A percentile compares a stretch with the other conserved stretches of the same genome.
These are phyloP conservation scores for Mustelus asterias DNA, from an alignment of 2,113 vertebrate genomes.

Conservation along the genomic window DNA sequence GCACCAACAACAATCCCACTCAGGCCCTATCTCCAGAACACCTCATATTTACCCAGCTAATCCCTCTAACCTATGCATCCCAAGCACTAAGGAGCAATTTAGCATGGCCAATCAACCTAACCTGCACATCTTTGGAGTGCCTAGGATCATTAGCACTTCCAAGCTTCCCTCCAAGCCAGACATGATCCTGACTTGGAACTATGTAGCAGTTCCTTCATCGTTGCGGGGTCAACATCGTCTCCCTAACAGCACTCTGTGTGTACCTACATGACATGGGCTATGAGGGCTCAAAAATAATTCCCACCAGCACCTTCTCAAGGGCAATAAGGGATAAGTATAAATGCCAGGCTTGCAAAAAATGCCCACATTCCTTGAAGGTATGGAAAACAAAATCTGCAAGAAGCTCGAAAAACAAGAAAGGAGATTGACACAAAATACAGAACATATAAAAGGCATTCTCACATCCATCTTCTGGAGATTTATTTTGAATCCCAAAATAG, in stretches of 20 bases:
- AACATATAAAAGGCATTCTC: not conserved
- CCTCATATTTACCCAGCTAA: no score
- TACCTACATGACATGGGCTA: not conserved
- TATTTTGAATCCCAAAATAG: constrained; percentile 5
- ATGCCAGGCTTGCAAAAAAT: not conserved
- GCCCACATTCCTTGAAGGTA: not conserved
- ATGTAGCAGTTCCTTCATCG: not conserved
- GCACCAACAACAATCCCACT: no score
- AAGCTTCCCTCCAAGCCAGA: no score
- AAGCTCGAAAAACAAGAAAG: not conserved
- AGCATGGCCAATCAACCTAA: no score
- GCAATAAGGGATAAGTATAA: not conserved
- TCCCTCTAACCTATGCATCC: no score
- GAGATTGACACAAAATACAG: not conserved
- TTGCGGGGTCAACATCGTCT: not conserved
- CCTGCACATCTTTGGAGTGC: no score
- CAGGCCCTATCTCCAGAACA: no score
- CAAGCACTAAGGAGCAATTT: no score
- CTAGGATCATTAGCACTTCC: no score
- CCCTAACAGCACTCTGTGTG: not conserved
- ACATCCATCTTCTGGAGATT: constrained; percentile 11
- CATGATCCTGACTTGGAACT: not conserved
- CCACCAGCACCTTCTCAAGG: not conserved
- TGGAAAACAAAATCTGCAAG: not conserved
- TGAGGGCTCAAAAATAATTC: not conserved